A percentile compares a stretch with the other conserved stretches of the same genome.
phyloP scores from a whole-genome alignment of 2,888 invertebrate genomes.

The Tryphoninae sp. region DNA sequence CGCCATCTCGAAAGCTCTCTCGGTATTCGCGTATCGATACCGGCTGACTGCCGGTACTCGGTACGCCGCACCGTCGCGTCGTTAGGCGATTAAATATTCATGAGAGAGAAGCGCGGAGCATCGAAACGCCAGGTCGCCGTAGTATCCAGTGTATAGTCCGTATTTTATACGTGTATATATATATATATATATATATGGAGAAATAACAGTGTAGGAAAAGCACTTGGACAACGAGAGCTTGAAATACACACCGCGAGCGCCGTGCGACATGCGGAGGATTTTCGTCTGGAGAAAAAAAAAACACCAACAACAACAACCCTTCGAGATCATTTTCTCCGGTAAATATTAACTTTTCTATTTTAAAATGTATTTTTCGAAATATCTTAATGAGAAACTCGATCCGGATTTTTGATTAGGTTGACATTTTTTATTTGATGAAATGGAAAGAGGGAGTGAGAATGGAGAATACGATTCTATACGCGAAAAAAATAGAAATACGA shows the following conservation, averaged over 20 bases:
- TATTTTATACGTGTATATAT: neutral
- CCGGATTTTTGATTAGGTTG: too few species aligned
- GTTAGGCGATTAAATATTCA: constrained; percentile 73
- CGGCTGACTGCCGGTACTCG: constrained; percentile 55
- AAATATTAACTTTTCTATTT: neutral
- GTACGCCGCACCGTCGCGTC: constrained; percentile 65
- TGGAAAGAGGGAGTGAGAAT: too few species aligned
- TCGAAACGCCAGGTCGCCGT: constrained; percentile 43
- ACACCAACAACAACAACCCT: neutral
- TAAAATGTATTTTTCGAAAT: too few species aligned
- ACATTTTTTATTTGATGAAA: too few species aligned
- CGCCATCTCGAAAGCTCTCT: constrained; percentile 40
- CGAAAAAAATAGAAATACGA: too few species aligned
- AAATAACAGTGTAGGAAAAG: constrained; percentile 9
- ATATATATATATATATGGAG: constrained; percentile 2
- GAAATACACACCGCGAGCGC: neutral
- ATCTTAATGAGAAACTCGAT: too few species aligned
- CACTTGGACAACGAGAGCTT: neutral
- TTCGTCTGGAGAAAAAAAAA: neutral
- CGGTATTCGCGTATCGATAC: constrained; percentile 69
- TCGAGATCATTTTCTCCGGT: too few species aligned
- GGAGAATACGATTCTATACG: too few species aligned
- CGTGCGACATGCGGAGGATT: constrained; percentile 7
- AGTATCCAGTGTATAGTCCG: constrained; percentile 45
- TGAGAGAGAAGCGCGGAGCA: constrained; percentile 64